Conservation (phyloP, 2,888 invertebrate genomes). For the Heliconius hortense region DNA sequence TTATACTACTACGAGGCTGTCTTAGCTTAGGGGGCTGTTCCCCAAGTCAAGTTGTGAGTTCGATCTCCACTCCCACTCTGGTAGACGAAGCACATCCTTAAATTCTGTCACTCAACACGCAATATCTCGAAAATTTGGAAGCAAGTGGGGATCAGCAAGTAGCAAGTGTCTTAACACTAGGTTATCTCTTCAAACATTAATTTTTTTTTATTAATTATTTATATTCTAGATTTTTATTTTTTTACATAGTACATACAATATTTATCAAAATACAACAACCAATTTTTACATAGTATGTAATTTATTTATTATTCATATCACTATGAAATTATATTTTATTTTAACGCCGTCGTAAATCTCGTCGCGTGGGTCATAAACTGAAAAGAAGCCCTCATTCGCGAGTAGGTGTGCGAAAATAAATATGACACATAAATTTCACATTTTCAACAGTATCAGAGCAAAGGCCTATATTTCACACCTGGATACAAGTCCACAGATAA, state of each 20-base stretch:
- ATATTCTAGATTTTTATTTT: too few relatives aligned
- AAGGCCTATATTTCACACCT: slow-evolving; percentile 41
- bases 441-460: slow-evolving; percentile 55
- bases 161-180: too few relatives aligned
- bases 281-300: background rate
- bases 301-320: slow-evolving; percentile 52
- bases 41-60: background rate
- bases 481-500: slow-evolving; percentile 21
- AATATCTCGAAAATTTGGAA: too few relatives aligned
- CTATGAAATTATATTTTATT: slow-evolving; percentile 78
- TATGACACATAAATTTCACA: slow-evolving; percentile 61
- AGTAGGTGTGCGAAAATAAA: slow-evolving; percentile 54
- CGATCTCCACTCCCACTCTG: background rate
- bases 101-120: too few relatives aligned
- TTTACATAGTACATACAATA: too few relatives aligned
- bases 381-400: slow-evolving; percentile 61
- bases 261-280: background rate
- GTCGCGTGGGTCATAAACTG: slow-evolving; percentile 62
- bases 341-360: slow-evolving; percentile 74
- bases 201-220: too few relatives aligned
- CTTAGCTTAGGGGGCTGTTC: too few relatives aligned
- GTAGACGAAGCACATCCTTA: too few relatives aligned
- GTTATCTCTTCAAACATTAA: too few relatives aligned
- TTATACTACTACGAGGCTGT: too few relatives aligned
- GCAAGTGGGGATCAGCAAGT: too few relatives aligned